Conservation (phyloP, 2,797 vertebrate species). For the Cryptoprocta ferox region DNA sequence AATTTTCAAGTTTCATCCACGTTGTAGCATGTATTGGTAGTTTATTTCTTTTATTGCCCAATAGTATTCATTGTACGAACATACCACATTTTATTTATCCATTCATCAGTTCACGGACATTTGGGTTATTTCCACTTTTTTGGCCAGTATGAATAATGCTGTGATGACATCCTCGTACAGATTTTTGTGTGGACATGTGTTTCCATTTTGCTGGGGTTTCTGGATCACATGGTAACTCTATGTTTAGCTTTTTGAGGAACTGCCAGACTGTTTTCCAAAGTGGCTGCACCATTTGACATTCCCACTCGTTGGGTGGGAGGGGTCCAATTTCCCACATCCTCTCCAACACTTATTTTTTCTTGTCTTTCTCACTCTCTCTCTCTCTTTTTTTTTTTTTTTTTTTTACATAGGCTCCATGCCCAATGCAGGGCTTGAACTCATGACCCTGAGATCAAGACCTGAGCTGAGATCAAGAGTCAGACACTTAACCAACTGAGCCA, state of each 20-base stretch:
- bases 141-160: neutral
- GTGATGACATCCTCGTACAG: neutral
- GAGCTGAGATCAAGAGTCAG: no score
- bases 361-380: no score
- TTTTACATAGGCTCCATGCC: no score
- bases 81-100: neutral
- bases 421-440: no score
- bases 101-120: neutral
- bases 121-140: neutral
- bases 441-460: no score
- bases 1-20: neutral
- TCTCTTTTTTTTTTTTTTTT: no score
- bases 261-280: neutral
- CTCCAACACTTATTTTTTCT: no score
- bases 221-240: neutral
- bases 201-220: neutral
- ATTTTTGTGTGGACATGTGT: neutral
- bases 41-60: neutral
- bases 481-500: no score
- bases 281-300: neutral
- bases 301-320: neutral
- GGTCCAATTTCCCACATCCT: neutral
- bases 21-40: neutral
- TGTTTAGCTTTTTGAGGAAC: neutral
- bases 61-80: neutral